phyloP scores from a whole-genome alignment of 2,113 vertebrate species.

The Poecilia latipinna region DNA sequence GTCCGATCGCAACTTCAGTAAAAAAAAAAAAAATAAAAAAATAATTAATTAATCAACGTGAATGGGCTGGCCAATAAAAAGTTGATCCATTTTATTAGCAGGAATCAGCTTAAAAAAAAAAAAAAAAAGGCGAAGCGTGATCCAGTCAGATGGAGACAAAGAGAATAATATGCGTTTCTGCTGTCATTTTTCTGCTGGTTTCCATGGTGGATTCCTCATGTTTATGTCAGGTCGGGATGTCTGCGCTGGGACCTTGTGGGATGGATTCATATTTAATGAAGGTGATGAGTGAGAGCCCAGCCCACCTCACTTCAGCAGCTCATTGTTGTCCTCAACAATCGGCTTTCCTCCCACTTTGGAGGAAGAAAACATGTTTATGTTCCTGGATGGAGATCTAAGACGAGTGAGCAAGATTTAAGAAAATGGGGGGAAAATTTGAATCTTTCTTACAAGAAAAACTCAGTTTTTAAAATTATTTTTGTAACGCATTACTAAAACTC shows the following conservation, averaged over 20 bases:
- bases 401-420: not conserved
- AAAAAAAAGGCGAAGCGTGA: not conserved
- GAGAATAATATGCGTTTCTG: not conserved
- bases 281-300: conserved; percentile 7
- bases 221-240: conserved; percentile 3
- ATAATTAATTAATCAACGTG: not conserved
- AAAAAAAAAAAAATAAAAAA: not conserved
- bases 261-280: conserved; percentile 12
- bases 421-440: not conserved
- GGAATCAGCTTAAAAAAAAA: not conserved
- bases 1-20: conserved; percentile 48
- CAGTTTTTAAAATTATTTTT: not conserved
- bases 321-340: conserved; percentile 46
- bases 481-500: no score
- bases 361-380: not conserved
- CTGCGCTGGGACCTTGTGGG: not conserved
- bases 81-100: conserved; percentile 4
- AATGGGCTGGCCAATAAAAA: conserved; percentile 20
- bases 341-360: conserved; percentile 1
- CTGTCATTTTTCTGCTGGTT: conserved; percentile 1
- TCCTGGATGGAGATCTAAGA: not conserved
- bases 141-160: not conserved
- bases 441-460: not conserved
- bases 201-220: not conserved
- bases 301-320: conserved; percentile 28